Percentiles rank a stretch among this genome's conserved stretches.
phyloP scores from a whole-genome alignment of 2,888 invertebrate genomes.

The Metopia argyrocephala region DNA sequence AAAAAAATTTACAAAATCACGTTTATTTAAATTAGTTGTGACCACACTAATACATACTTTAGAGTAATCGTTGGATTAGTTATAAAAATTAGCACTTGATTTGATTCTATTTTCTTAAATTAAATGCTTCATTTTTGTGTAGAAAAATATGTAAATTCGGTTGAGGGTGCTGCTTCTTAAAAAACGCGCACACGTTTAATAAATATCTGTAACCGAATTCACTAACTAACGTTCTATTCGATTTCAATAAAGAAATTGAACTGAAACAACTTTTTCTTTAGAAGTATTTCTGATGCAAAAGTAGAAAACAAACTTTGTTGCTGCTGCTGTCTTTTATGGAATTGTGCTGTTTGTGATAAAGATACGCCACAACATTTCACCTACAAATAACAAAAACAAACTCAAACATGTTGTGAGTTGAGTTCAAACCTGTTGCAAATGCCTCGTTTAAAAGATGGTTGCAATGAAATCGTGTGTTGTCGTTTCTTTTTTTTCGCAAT shows the following conservation, averaged over 20 bases:
- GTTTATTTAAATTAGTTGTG: slow-evolving; percentile 55
- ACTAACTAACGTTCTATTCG: slow-evolving; percentile 26
- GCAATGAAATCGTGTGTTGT: neutral
- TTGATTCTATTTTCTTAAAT: slow-evolving; percentile 13
- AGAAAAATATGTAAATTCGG: too few relatives aligned
- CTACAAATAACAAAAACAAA: neutral
- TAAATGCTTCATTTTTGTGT: slow-evolving; percentile 54
- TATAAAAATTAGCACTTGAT: slow-evolving; percentile 25
- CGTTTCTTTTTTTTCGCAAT: neutral
- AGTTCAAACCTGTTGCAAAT: slow-evolving; percentile 32
- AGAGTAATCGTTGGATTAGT: neutral
- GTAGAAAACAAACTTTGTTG: slow-evolving; percentile 12
- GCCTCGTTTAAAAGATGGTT: slow-evolving; percentile 25
- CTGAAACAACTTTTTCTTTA: slow-evolving; percentile 49
- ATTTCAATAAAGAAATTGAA: slow-evolving; percentile 54
- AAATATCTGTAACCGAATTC: neutral
- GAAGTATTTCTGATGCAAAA: slow-evolving; percentile 8
- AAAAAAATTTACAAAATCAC: slow-evolving; percentile 40
- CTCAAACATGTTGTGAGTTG: neutral
- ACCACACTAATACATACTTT: slow-evolving; percentile 9
- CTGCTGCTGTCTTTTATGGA: neutral
- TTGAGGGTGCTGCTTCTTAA: neutral
- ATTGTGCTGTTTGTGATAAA: too few relatives aligned
- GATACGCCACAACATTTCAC: neutral
- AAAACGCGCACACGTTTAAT: slow-evolving; percentile 20